Evolutionary conservation across 2,113 vertebrate species (phyloP).

Genomic region (Varanus salvator): DNA sequence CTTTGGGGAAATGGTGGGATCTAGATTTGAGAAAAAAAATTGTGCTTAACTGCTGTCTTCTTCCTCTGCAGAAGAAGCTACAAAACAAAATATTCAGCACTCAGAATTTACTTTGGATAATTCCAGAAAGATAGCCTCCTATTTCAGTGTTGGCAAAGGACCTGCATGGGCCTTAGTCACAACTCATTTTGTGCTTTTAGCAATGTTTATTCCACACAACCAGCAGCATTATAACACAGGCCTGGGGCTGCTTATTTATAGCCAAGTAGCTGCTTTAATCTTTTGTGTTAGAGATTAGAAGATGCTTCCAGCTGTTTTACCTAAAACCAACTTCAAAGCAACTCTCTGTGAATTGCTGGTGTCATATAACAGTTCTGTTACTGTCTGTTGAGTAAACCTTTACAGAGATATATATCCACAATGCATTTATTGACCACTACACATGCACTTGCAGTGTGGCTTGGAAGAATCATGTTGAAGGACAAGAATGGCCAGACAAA

Average conservation of each 20-base stretch:
- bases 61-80: not conserved
- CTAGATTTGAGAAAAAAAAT: not conserved
- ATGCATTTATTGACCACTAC: constrained; percentile 36
- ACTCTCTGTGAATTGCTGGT: constrained; percentile 1
- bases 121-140: not conserved
- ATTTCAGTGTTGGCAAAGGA: not conserved
- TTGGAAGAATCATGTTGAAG: constrained; percentile 35
- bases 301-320: constrained; percentile 48
- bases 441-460: constrained; percentile 14
- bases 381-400: constrained; percentile 53
- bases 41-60: not conserved
- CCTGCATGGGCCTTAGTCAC: not conserved
- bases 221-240: constrained; percentile 8
- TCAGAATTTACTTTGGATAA: not conserved
- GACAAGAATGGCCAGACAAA: constrained; percentile 31
- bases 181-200: not conserved
- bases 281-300: constrained; percentile 48
- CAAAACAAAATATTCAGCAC: not conserved
- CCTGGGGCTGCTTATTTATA: constrained; percentile 33
- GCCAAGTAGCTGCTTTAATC: constrained; percentile 35
- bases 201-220: constrained; percentile 34
- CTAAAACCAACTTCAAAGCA: constrained; percentile 50
- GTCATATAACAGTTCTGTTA: constrained; percentile 32
- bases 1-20: not conserved
- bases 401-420: constrained; percentile 30